Percentiles rank a stretch among this genome's conserved stretches.
phyloP scores from a whole-genome alignment of 2,888 invertebrate species.

The Rhamnusium bicolor region DNA sequence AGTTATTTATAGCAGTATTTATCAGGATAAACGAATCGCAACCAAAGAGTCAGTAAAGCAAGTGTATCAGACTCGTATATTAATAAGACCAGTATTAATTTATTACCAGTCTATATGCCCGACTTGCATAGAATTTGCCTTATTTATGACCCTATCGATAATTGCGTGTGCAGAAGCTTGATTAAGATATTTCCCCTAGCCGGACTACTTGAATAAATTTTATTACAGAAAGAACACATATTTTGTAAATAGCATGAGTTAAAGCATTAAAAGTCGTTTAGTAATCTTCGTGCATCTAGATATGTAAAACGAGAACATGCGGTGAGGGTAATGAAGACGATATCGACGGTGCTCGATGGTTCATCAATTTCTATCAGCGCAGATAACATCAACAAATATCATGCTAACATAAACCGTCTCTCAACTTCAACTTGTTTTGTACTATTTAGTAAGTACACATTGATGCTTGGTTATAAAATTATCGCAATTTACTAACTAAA shows the following conservation, averaged over 20 bases:
- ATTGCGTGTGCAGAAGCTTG: constrained; percentile 67
- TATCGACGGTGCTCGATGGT: constrained; percentile 61
- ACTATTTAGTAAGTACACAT: neutral
- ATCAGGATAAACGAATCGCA: constrained; percentile 63
- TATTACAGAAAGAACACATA: constrained; percentile 60
- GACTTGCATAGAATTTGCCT: constrained; percentile 64
- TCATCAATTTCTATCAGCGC: constrained; percentile 60
- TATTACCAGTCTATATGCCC: constrained; percentile 61
- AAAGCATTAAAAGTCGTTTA: constrained; percentile 69
- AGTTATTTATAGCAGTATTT: constrained; percentile 66
- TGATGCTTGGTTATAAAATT: no score
- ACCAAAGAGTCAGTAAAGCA: constrained; percentile 28
- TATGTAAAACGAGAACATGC: constrained; percentile 71
- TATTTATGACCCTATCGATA: constrained; percentile 66
- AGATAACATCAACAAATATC: constrained; percentile 59
- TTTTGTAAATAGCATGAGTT: constrained; percentile 70
- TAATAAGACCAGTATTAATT: constrained; percentile 65
- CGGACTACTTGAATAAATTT: constrained; percentile 57
- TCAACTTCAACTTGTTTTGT: constrained; percentile 36
- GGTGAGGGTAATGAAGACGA: constrained; percentile 67
- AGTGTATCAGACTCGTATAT: constrained; percentile 54
- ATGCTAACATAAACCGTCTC: constrained; percentile 51
- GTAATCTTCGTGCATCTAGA: constrained; percentile 70
- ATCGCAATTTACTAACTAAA: neutral
- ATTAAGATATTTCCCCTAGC: constrained; percentile 67